These are phyloP conservation scores for Microcebus jonahi DNA, from an alignment of 2,113 vertebrate species.

Conservation along the genomic window DNA sequence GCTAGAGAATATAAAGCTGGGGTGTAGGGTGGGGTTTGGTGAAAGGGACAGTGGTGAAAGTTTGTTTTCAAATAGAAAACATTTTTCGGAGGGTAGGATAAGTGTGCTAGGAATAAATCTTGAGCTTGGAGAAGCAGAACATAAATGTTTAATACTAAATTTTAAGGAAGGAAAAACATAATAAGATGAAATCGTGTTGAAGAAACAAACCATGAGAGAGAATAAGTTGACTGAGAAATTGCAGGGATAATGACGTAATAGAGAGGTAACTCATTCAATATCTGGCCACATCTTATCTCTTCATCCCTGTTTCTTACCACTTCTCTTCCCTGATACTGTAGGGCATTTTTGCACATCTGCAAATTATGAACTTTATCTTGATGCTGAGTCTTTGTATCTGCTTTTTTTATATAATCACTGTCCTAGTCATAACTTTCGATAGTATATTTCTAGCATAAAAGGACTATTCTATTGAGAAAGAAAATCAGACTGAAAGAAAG, in stretches of 20 bases:
- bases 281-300: neutral
- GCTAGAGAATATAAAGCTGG: neutral
- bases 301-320: neutral
- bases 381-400: neutral
- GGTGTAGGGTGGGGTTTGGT: rapidly evolving
- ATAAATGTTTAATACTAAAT: neutral
- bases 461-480: neutral
- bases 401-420: neutral
- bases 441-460: neutral
- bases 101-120: neutral
- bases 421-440: neutral
- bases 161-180: neutral
- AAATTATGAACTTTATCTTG: neutral
- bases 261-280: neutral
- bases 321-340: neutral
- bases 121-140: neutral
- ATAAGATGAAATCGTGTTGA: neutral
- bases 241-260: neutral
- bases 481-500: neutral
- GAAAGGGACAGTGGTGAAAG: neutral
- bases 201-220: neutral
- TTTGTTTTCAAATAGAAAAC: neutral
- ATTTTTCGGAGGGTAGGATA: neutral
- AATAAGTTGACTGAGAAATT: neutral
- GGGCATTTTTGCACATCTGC: neutral